A percentile compares a stretch with the other conserved stretches of the same genome.
Evolutionary conservation across 1,140 invertebrate genomes (phyloP).

Genomic region (Apis mellifera): DNA sequence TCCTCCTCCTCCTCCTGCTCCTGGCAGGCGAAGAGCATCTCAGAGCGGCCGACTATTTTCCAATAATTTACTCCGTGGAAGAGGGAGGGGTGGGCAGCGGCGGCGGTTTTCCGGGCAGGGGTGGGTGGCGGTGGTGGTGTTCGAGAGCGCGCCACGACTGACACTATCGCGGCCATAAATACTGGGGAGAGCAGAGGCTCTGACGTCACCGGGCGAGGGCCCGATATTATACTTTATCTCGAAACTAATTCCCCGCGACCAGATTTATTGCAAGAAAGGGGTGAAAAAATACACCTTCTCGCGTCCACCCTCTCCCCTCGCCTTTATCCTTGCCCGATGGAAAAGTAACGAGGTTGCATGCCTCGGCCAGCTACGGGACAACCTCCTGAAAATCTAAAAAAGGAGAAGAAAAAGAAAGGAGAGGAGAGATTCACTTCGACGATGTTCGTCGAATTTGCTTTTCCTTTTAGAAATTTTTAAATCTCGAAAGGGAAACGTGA

Average conservation of each 20-base stretch:
- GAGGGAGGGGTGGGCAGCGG: slow-evolving; percentile 9
- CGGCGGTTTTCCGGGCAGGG: slow-evolving; percentile 59
- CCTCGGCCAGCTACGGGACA: too few relatives aligned
- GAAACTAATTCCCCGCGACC: slow-evolving; percentile 77
- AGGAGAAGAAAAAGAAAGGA: too few relatives aligned
- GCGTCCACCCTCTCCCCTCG: slow-evolving; percentile 22
- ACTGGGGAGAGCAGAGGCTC: slow-evolving; percentile 71
- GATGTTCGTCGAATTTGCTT: too few relatives aligned
- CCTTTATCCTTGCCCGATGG: slow-evolving; percentile 70
- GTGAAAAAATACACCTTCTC: slow-evolving; percentile 71
- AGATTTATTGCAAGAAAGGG: slow-evolving; percentile 78
- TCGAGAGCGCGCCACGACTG: slow-evolving; percentile 70
- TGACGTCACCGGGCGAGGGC: slow-evolving; percentile 75
- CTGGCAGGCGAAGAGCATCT: slow-evolving; percentile 60
- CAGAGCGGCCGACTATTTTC: slow-evolving; percentile 72
- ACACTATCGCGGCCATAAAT: slow-evolving; percentile 76
- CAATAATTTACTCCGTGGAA: slow-evolving; percentile 72
- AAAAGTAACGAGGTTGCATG: slow-evolving; percentile 61
- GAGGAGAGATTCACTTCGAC: too few relatives aligned
- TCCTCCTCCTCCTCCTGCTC: not conserved
- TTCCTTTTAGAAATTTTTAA: too few relatives aligned
- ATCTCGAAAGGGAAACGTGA: too few relatives aligned
- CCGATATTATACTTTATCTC: slow-evolving; percentile 79
- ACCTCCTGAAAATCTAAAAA: too few relatives aligned
- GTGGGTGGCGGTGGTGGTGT: slow-evolving; percentile 45